Evolutionary conservation across 2,797 vertebrate species (phyloP), one percentile per base, ranked within the genome.

Genomic region (Takifugu ocellatus): DNA sequence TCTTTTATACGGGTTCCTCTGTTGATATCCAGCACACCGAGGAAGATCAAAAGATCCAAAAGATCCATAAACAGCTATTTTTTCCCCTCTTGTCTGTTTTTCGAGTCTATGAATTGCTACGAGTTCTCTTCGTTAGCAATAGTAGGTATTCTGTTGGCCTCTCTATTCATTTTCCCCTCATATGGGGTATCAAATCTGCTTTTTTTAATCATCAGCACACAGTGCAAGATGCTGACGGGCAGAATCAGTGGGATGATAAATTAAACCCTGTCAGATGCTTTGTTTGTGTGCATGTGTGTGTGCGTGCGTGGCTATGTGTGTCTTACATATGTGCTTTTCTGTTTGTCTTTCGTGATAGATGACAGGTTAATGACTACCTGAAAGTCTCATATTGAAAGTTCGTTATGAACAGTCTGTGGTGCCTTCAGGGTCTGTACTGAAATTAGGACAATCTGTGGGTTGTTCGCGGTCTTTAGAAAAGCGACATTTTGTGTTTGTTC

Each of bases 311-410:
- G 27, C 4, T 2, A 29, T 7, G 27, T 29, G 27, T 29, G 27
- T 29, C 27, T 29, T 29, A 7, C 3, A 14, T 39, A 14, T 39
- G 36, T 39, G 36, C 14, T 14, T 12, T 39, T 39, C 11, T 14
- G 12, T 36, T 68, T 15, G 29, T 43, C 14, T 33, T 49, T 11
- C 31, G 0, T 54, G 27, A 11, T 49, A 49, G 44, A 61, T 61
- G 70, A 68, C 57, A 14, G 61, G 42, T 56, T 77, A 72, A 79
- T 77, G 74, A 79, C 67, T 42, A 54, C 53, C 66, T 72, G 71
- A 66, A 56, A 46, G 70, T 65, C 57, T 77, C 59, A 70, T 59
- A 70, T 58, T 74, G 74, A 75, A 74, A 39, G 52, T 44, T 44
- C 2, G 6, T 44, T 16, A 44, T 17, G 8, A 46, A 17, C 17